Percentiles rank a stretch among this genome's conserved stretches.
These are phyloP conservation scores for Lycaena phlaeas DNA, from an alignment of 2,888 invertebrate species.

Conservation along the genomic window DNA sequence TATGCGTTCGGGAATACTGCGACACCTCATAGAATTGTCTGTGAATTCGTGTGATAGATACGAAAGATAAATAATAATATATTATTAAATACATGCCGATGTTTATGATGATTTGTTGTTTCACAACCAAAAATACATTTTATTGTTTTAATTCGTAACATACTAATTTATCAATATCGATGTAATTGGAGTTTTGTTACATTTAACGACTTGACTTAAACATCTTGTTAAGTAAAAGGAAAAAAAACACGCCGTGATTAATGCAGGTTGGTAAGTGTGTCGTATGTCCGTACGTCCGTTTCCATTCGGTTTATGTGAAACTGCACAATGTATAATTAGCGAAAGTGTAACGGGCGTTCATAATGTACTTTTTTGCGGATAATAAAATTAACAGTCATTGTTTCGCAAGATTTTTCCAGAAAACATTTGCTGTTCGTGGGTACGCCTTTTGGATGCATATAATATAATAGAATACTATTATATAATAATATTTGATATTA, in stretches of 20 bases:
- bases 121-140: no score
- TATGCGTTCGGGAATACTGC: no score
- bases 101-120: no score
- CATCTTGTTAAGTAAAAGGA: constrained; percentile 6
- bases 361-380: constrained; percentile 4
- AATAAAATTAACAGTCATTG: constrained; percentile 5
- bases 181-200: constrained; percentile 7
- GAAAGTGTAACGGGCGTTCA: constrained; percentile 5
- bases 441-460: no score
- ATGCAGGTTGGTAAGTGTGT: constrained; percentile 22
- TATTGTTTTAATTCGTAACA: neutral
- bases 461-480: no score
- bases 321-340: constrained; percentile 21
- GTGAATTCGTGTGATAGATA: no score
- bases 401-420: no score
- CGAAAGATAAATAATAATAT: no score
- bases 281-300: constrained; percentile 15
- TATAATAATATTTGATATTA: no score
- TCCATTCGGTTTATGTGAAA: constrained; percentile 19
- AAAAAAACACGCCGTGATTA: constrained; percentile 16
- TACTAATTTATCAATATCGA: neutral
- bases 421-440: no score
- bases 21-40: no score
- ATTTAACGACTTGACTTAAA: constrained; percentile 8
- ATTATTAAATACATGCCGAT: no score